Percentiles rank a stretch among this genome's conserved stretches.
phyloP scores from a whole-genome alignment of 2,888 invertebrate species.

The Acanthopleura granulata region DNA sequence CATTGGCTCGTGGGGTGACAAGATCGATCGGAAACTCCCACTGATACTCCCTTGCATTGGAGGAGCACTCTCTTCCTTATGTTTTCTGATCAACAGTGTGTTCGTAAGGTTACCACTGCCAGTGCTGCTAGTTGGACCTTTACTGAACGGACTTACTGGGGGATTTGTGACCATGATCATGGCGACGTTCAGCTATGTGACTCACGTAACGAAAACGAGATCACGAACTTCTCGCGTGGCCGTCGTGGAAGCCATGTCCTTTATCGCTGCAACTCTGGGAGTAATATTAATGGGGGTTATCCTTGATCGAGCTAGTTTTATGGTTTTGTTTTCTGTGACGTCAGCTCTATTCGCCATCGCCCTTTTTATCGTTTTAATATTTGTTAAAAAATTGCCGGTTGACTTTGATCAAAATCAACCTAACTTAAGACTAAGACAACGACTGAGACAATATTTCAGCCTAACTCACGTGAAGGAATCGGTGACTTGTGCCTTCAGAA shows the following conservation, averaged over 20 bases:
- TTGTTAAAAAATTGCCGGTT: conserved; percentile 44
- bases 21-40: conserved; percentile 69
- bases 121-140: conserved; percentile 67
- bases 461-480: conserved; percentile 34
- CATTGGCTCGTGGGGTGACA: conserved; percentile 69
- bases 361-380: conserved; percentile 64
- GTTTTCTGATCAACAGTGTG: conserved; percentile 58
- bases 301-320: conserved; percentile 70
- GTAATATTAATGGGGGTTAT: conserved; percentile 85
- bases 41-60: conserved; percentile 70
- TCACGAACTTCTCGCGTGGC: conserved; percentile 85
- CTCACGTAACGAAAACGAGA: conserved; percentile 80
- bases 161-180: conserved; percentile 69
- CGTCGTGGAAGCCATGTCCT: conserved; percentile 84
- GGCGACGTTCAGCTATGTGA: conserved; percentile 80
- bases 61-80: conserved; percentile 48
- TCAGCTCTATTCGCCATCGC: conserved; percentile 57
- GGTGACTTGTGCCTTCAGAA: conserved; percentile 40
- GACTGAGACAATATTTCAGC: conserved; percentile 11
- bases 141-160: conserved; percentile 69
- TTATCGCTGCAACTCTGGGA: conserved; percentile 87
- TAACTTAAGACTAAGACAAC: neutral
- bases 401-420: neutral
- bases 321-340: conserved; percentile 66
- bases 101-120: conserved; percentile 49